A percentile compares a stretch with the other conserved stretches of the same genome.
Evolutionary conservation across 2,888 invertebrate genomes (phyloP).

Genomic region (Glaucopsyche alexis): DNA sequence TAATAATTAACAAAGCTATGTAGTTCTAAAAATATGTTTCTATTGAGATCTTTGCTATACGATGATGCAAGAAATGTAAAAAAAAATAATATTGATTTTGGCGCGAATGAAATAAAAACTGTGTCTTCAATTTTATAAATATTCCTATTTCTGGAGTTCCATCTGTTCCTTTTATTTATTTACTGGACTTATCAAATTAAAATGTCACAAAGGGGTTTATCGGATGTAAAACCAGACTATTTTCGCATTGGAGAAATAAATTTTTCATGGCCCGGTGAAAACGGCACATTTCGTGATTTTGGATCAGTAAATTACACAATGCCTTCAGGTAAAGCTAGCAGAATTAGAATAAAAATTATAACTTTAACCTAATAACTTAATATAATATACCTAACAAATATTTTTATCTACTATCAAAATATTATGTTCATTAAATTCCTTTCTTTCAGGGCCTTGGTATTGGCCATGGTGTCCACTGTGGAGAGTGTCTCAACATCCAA

Average conservation of each 20-base stretch:
- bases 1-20: background rate
- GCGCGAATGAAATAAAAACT: constrained; percentile 49
- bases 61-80: constrained; percentile 31
- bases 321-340: constrained; percentile 59
- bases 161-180: background rate
- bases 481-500: constrained; percentile 86
- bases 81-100: constrained; percentile 56
- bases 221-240: constrained; percentile 61
- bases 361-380: constrained; percentile 13
- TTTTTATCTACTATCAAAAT: constrained; percentile 28
- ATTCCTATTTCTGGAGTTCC: background rate
- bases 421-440: constrained; percentile 14
- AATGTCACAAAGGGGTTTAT: constrained; percentile 59
- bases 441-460: constrained; percentile 76
- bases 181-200: constrained; percentile 30
- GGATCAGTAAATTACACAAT: constrained; percentile 71
- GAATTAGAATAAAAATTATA: background rate
- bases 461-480: constrained; percentile 87
- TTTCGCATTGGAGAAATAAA: constrained; percentile 71
- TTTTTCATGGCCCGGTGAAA: constrained; percentile 75
- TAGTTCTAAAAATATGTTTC: background rate
- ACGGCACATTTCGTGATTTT: constrained; percentile 68
- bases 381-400: background rate
- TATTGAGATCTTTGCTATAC: background rate
- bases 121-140: constrained; percentile 32